Evolutionary conservation across 2,888 invertebrate genomes (phyloP), one percentile per base, ranked within the genome.

Genomic region (Ophion ellenae): DNA sequence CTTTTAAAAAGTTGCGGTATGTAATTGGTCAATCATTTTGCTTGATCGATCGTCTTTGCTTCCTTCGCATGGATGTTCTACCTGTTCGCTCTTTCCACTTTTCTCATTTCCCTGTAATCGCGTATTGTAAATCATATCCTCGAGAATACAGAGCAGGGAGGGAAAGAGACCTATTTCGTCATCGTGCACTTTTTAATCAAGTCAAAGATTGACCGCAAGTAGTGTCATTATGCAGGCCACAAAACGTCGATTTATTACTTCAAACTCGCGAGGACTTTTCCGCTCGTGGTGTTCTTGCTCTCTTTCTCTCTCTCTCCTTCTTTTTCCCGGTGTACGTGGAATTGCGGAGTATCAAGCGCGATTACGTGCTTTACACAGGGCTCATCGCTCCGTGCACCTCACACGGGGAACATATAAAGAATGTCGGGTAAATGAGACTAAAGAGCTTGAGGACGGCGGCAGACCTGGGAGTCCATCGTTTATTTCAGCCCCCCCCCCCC

Each of bases 211-310:
- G 83, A 59, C 64, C 73, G 63, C 71, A 85, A 81, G 74, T 79
- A 85, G 81, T 81, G 79, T 79, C 75, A 85, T 85, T 83, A 82
- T 59, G 66, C n/a, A 59, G 74, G 73, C 77, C 83, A 69, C 79
- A 80, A 74, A 70, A 71, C 83, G 59, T 75, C 32, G 76, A 77
- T 28, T 69, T 70, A 45, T 83, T 61, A 74, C 77, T 75, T 53
- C 36, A 47, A 76, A 57, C 61, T 66, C 76, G 63, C 66, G 20
- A 47, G 53, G 67, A 77, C 67, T 73, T 78, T 81, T 78, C 69
- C 69, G 45, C 77, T 66, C 47, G 24, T 11, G 45, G n/a, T 36
- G 20, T 20, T 45, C 24, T 70, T 2, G 2, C 10, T 69, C 61
- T 20, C 36, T 75, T 32, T 3, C 32, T 32, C 4, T 32, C 4